Evolutionary conservation across 2,888 invertebrate species (phyloP).

Genomic region (Agriopis aurantiaria): DNA sequence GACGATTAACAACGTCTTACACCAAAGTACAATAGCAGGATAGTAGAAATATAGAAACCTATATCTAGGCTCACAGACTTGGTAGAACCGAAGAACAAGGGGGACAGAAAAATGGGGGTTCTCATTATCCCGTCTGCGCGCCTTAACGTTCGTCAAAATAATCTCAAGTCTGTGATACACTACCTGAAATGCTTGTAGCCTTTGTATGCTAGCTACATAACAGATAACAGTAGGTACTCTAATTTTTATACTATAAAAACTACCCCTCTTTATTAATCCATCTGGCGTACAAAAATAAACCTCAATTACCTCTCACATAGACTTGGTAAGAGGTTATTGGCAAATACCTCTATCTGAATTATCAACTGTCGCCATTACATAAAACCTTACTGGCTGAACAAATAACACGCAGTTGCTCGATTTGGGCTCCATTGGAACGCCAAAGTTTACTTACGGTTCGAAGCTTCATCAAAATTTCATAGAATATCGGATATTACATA

Average conservation of each 20-base stretch:
- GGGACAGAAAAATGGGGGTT: conserved; percentile 22
- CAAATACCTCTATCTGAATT: conserved; percentile 11
- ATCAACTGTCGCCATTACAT: background rate
- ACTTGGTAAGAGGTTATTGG: conserved; percentile 9
- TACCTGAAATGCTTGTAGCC: conserved; percentile 73
- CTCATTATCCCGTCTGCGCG: conserved; percentile 17
- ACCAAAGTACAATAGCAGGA: conserved; percentile 58
- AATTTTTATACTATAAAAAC: conserved; percentile 12
- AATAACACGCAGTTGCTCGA: background rate
- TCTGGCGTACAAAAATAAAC: background rate
- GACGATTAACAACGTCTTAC: conserved; percentile 61
- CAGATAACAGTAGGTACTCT: conserved; percentile 21
- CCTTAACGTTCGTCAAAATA: background rate
- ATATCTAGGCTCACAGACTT: conserved; percentile 31
- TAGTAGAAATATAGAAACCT: conserved; percentile 47
- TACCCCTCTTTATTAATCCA: conserved; percentile 17
- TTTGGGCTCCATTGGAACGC: background rate
- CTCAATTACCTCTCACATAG: conserved; percentile 2
- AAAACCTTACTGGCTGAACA: conserved; percentile 8
- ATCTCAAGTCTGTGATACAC: conserved; percentile 53
- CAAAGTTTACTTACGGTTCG: background rate
- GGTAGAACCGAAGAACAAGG: conserved; percentile 5
- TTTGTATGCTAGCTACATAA: conserved; percentile 52
- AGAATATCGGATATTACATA: background rate
- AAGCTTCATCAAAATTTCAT: background rate